A percentile compares a stretch with the other conserved stretches of the same genome.
phyloP scores from a whole-genome alignment of 2,113 vertebrate species.

The Pardalotus punctatus region DNA sequence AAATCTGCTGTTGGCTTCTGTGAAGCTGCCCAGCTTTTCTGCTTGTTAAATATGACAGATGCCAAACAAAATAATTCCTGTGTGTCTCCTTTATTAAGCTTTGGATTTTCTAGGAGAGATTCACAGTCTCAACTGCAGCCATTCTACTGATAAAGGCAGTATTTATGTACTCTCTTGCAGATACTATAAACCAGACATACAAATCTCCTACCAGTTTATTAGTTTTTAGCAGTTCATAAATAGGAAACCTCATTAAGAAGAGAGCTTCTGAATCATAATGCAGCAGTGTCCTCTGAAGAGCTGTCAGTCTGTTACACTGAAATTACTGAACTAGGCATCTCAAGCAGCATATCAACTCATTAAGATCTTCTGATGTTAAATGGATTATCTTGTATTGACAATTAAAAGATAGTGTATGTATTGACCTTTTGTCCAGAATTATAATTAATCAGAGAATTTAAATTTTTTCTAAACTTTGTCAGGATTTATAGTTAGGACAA shows the following conservation, averaged over 20 bases:
- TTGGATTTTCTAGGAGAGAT: not conserved
- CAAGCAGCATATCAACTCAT: not conserved
- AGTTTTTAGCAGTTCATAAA: slow-evolving; percentile 40
- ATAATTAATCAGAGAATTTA: not conserved
- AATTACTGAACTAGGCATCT: not conserved
- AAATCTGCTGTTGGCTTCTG: not conserved
- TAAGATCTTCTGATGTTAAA: not conserved
- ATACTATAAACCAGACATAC: not conserved
- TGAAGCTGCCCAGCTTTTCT: not conserved
- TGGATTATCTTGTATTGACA: not conserved
- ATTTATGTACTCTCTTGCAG: not conserved
- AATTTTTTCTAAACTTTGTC: not conserved
- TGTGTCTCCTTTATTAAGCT: not conserved
- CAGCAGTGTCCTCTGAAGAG: not conserved
- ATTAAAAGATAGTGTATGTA: not conserved
- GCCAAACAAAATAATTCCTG: slow-evolving; percentile 47
- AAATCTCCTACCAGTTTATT: slow-evolving; percentile 15
- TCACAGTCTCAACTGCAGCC: not conserved
- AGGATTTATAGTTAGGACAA: not conserved
- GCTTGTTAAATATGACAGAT: not conserved
- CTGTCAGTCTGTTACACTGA: not conserved
- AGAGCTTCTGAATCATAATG: not conserved
- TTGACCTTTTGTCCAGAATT: not conserved
- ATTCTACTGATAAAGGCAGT: not conserved
- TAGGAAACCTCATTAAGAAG: not conserved